Evolutionary conservation across 2,888 invertebrate genomes (phyloP).

Genomic region (Artemia sp.): DNA sequence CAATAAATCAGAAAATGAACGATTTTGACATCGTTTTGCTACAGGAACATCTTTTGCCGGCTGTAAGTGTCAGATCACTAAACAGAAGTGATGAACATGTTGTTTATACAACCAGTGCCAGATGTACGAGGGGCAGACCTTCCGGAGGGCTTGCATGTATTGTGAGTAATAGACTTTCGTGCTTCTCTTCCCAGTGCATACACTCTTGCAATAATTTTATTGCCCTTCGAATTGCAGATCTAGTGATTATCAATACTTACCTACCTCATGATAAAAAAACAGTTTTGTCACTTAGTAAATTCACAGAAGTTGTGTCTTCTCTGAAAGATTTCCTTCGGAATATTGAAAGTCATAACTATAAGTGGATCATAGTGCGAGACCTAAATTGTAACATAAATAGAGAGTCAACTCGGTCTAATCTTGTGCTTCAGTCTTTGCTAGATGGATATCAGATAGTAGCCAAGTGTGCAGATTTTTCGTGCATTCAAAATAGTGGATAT

Average conservation of each 20-base stretch:
- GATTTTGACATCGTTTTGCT: constrained; percentile 1
- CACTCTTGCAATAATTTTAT: no score
- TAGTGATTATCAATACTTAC: no score
- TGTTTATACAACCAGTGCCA: background rate
- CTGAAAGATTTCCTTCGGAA: no score
- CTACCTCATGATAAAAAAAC: no score
- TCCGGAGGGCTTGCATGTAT: no score
- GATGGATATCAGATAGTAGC: background rate
- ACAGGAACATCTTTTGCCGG: constrained; percentile 4
- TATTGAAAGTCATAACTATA: background rate
- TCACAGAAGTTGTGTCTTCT: no score
- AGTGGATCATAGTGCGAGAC: constrained; percentile 9
- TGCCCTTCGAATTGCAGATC: no score
- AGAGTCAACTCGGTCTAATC: background rate
- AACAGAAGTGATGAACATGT: background rate
- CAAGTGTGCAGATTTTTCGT: background rate
- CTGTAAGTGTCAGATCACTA: constrained; percentile 13
- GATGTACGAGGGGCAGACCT: no score
- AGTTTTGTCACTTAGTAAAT: no score
- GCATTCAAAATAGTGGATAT: no score
- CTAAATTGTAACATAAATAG: constrained; percentile 3
- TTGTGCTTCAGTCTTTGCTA: constrained; percentile 10
- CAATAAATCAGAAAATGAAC: background rate
- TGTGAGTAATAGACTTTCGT: no score
- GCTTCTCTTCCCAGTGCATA: no score